A percentile compares a stretch with the other conserved stretches of the same genome.
Evolutionary conservation across 2,888 invertebrate species (phyloP).

Genomic region (Fragum sueziense): DNA sequence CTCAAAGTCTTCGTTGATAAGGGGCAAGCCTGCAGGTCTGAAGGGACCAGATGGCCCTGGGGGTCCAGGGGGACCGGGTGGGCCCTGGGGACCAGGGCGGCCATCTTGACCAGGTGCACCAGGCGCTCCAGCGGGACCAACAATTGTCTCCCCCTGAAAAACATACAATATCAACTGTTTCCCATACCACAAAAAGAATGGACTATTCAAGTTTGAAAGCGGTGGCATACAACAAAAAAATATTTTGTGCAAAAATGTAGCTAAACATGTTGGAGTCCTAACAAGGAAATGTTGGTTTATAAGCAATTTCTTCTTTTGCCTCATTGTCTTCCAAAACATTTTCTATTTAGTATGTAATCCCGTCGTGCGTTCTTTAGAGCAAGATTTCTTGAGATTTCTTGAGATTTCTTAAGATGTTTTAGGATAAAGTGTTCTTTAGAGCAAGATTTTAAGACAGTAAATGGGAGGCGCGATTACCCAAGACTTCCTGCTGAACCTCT

Average conservation of each 20-base stretch:
- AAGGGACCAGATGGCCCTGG: slow-evolving; percentile 46
- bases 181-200: no score
- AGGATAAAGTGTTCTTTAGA: no score
- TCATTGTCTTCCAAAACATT: neutral
- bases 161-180: neutral
- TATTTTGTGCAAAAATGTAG: no score
- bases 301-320: neutral
- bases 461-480: no score
- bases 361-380: no score
- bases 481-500: no score
- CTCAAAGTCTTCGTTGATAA: slow-evolving; percentile 50
- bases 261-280: no score
- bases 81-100: slow-evolving; percentile 29
- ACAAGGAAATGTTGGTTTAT: neutral
- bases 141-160: slow-evolving; percentile 8
- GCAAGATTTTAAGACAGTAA: no score
- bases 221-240: no score
- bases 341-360: neutral
- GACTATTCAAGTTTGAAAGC: no score
- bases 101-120: slow-evolving; percentile 49
- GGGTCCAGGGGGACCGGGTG: slow-evolving; percentile 44
- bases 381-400: no score
- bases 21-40: slow-evolving; percentile 21
- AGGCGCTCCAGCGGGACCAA: slow-evolving; percentile 13
- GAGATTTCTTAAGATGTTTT: no score